Percentiles rank a stretch among this genome's conserved stretches.
These are phyloP conservation scores for Acanthosepion lycidas DNA, from an alignment of 2,888 invertebrate species.

Conservation along the genomic window DNA sequence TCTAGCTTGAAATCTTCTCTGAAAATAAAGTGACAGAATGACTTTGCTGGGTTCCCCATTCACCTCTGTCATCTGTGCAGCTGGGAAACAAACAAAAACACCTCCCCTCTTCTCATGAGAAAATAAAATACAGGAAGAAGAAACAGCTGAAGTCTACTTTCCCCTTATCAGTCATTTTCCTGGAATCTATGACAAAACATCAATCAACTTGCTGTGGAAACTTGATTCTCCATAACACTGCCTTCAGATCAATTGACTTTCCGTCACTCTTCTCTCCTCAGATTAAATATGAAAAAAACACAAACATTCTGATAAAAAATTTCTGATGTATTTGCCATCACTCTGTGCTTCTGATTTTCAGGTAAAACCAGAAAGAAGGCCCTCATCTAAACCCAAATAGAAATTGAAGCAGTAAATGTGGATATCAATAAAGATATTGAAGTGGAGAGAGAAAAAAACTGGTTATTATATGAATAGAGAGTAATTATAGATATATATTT, in stretches of 20 bases:
- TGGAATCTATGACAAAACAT: background rate
- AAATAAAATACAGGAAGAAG: background rate
- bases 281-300: background rate
- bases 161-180: background rate
- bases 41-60: background rate
- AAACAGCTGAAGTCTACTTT: background rate
- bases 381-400: background rate
- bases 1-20: background rate
- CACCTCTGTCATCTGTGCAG: background rate
- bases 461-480: too few relatives aligned
- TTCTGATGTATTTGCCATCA: background rate
- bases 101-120: too few relatives aligned
- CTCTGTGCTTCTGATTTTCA: background rate
- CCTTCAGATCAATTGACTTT: background rate
- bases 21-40: background rate
- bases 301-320: background rate
- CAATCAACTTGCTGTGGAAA: background rate
- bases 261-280: background rate
- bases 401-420: background rate
- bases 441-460: too few relatives aligned
- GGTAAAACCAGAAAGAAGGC: background rate
- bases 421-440: too few relatives aligned
- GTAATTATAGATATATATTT: too few relatives aligned
- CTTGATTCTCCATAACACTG: background rate
- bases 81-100: background rate